Evolutionary conservation across 1,140 invertebrate species (phyloP).

Genomic region (Polyergus mexicanus): DNA sequence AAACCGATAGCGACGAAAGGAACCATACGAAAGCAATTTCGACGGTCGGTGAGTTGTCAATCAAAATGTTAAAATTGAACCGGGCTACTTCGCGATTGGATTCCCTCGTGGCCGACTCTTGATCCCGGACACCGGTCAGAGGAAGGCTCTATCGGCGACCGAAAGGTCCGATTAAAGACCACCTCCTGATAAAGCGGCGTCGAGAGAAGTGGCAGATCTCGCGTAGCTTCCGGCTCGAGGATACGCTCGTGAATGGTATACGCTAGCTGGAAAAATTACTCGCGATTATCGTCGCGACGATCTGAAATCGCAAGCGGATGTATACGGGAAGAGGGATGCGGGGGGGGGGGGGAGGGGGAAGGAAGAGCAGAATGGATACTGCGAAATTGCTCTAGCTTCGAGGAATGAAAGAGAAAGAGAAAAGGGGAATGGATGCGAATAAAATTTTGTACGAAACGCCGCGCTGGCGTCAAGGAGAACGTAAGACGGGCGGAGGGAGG

Average conservation of each 20-base stretch:
- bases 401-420: not conserved
- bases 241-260: not conserved
- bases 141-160: conserved; percentile 61
- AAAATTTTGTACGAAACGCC: conserved; percentile 67
- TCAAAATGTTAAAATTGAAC: conserved; percentile 62
- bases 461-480: conserved; percentile 71
- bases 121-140: conserved; percentile 59
- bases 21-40: conserved; percentile 63
- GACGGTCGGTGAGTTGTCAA: conserved; percentile 44
- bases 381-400: conserved; percentile 2
- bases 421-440: conserved; percentile 10
- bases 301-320: conserved; percentile 30
- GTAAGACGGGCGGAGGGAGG: conserved; percentile 76
- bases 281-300: conserved; percentile 26
- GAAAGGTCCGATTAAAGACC: conserved; percentile 65
- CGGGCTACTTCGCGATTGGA: conserved; percentile 58
- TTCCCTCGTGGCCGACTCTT: conserved; percentile 52
- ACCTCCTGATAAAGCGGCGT: conserved; percentile 46
- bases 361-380: not conserved
- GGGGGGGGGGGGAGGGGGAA: too few species aligned
- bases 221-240: conserved; percentile 38
- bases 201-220: conserved; percentile 51
- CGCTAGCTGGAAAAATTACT: conserved; percentile 40
- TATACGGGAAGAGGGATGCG: not conserved
- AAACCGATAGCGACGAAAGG: conserved; percentile 61